Evolutionary conservation across 1,140 invertebrate genomes (phyloP).

Genomic region (Eupeodes corollae): DNA sequence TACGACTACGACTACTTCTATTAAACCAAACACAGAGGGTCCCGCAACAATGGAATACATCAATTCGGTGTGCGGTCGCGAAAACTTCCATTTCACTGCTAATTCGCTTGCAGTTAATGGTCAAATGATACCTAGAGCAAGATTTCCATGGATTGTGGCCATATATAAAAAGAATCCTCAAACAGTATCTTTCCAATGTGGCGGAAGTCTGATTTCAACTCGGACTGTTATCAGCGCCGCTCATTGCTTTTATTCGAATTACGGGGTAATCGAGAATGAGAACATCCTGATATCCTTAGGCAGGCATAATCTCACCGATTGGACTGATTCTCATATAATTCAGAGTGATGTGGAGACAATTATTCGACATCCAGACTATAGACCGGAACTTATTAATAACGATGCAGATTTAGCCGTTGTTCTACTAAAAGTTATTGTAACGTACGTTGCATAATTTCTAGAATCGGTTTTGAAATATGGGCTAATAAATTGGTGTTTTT

Average conservation of each 20-base stretch:
- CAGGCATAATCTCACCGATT: conserved; percentile 17
- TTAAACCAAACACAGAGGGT: no score
- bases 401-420: conserved; percentile 28
- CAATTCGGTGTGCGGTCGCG: no score
- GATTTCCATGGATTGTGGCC: no score
- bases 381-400: conserved; percentile 10
- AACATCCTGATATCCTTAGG: conserved; percentile 20
- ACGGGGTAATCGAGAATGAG: background rate
- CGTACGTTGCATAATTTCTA: conserved; percentile 3
- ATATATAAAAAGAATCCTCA: no score
- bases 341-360: conserved; percentile 12
- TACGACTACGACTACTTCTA: no score
- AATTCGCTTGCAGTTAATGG: no score
- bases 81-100: no score
- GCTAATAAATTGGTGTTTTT: background rate
- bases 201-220: conserved; percentile 16
- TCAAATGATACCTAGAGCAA: no score
- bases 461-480: background rate
- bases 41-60: no score
- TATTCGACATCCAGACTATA: conserved; percentile 21
- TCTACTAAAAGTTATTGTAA: conserved; percentile 12
- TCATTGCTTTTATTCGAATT: conserved; percentile 18
- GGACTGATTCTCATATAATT: conserved; percentile 13
- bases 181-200: conserved; percentile 8
- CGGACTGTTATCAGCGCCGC: conserved; percentile 24